Conservation (phyloP, 2,888 invertebrate species). For the Apamea monoglypha region DNA sequence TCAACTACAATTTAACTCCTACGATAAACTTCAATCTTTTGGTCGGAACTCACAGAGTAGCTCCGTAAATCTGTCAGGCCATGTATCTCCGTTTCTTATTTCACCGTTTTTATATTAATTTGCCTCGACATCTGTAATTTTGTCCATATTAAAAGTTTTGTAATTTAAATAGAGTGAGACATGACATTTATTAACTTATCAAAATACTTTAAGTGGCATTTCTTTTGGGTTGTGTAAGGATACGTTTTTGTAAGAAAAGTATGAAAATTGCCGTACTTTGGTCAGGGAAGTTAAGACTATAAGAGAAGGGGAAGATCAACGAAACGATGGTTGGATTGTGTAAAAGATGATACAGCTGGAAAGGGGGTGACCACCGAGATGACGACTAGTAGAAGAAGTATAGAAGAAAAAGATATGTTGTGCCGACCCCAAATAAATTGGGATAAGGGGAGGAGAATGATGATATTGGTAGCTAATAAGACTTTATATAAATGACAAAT, state of each 20-base stretch:
- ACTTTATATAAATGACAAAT: not conserved
- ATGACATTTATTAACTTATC: conserved; percentile 62
- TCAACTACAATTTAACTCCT: conserved; percentile 38
- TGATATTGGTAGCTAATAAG: not conserved
- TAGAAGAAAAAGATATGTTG: not conserved
- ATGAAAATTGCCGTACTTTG: not conserved
- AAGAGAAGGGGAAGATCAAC: not conserved
- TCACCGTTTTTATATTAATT: conserved; percentile 56
- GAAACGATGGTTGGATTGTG: not conserved
- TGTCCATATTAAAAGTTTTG: conserved; percentile 54
- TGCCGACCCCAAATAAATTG: not conserved
- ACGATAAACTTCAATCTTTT: conserved; percentile 35
- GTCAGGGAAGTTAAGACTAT: not conserved
- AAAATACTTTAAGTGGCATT: conserved; percentile 48
- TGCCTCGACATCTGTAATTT: conserved; percentile 51
- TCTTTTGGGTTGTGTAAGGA: conserved; percentile 33
- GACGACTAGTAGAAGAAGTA: not conserved
- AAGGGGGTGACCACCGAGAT: not conserved
- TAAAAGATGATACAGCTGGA: not conserved
- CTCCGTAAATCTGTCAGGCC: conserved; percentile 32
- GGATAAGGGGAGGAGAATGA: not conserved
- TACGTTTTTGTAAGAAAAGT: conserved; percentile 10
- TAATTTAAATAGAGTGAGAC: conserved; percentile 53
- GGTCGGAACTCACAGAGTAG: conserved; percentile 2
- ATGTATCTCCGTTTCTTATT: conserved; percentile 35